These are phyloP conservation scores for Myodes glareolus DNA, from an alignment of 2,113 vertebrate genomes.

Conservation along the genomic window DNA sequence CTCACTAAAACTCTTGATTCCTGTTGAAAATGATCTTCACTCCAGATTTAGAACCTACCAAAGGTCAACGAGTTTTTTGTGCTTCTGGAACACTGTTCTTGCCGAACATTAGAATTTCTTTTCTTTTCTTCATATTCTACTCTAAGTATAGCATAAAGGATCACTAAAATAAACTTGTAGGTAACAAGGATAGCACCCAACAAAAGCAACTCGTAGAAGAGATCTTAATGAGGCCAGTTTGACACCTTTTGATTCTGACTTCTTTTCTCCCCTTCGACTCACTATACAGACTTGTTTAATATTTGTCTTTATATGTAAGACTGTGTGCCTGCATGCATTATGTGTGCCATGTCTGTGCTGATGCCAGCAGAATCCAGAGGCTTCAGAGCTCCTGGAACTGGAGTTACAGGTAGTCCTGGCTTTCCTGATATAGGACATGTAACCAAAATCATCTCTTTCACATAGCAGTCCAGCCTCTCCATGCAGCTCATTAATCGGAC, in stretches of 20 bases:
- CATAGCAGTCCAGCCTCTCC: background rate
- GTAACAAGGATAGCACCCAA: constrained; percentile 73
- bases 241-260: background rate
- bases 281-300: background rate
- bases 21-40: background rate
- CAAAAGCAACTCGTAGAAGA: background rate
- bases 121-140: constrained; percentile 48
- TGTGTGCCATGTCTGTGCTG: background rate
- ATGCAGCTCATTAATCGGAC: constrained; percentile 60
- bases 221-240: constrained; percentile 77
- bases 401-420: background rate
- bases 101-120: accelerated
- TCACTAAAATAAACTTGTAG: constrained; percentile 46
- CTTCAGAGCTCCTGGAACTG: background rate
- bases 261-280: constrained; percentile 47
- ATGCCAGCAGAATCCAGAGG: background rate
- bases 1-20: background rate
- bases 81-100: constrained; percentile 24
- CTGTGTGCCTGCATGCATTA: background rate
- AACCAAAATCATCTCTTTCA: background rate
- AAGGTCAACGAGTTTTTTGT: constrained; percentile 44
- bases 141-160: constrained; percentile 62
- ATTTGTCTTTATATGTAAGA: background rate
- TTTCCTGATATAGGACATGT: background rate
- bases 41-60: constrained; percentile 35